Percentiles rank a stretch among this genome's conserved stretches.
phyloP scores from a whole-genome alignment of 2,888 invertebrate species.

The Subacronicta megacephala region DNA sequence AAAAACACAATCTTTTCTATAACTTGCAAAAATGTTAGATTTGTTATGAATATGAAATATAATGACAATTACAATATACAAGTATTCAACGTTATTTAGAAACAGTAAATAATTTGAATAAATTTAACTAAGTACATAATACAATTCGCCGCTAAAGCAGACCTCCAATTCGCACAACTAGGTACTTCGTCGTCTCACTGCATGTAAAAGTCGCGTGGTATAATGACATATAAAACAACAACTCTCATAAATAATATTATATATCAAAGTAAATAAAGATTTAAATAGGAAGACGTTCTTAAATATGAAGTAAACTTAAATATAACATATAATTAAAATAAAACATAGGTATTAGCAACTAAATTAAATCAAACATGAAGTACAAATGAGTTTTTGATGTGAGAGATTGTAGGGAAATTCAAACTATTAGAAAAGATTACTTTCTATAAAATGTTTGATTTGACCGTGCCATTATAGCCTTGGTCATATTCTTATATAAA shows the following conservation, averaged over 20 bases:
- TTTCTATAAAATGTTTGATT: background rate
- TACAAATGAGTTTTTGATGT: too few species aligned
- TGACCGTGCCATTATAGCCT: too few species aligned
- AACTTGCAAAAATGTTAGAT: too few species aligned
- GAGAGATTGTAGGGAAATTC: too few species aligned
- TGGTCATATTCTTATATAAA: background rate
- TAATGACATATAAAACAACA: slow-evolving; percentile 16
- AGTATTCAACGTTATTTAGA: too few species aligned
- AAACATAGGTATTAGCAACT: slow-evolving; percentile 2
- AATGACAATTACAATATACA: too few species aligned
- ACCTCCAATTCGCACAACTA: background rate
- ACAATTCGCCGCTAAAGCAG: background rate
- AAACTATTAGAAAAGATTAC: too few species aligned
- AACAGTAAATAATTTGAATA: too few species aligned
- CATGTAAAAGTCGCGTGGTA: slow-evolving; percentile 21
- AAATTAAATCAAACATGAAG: background rate
- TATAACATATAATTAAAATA: slow-evolving; percentile 12
- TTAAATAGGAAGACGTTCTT: slow-evolving; percentile 43
- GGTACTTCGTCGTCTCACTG: background rate
- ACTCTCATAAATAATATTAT: slow-evolving; percentile 35
- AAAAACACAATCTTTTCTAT: too few species aligned
- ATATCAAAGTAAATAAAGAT: slow-evolving; percentile 45
- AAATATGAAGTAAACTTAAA: slow-evolving; percentile 21
- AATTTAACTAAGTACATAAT: too few species aligned
- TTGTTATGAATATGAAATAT: too few species aligned